A percentile compares a stretch with the other conserved stretches of the same genome.
These are phyloP conservation scores for Crotalus horridus DNA, from an alignment of 2,113 vertebrate species.

Conservation along the genomic window DNA sequence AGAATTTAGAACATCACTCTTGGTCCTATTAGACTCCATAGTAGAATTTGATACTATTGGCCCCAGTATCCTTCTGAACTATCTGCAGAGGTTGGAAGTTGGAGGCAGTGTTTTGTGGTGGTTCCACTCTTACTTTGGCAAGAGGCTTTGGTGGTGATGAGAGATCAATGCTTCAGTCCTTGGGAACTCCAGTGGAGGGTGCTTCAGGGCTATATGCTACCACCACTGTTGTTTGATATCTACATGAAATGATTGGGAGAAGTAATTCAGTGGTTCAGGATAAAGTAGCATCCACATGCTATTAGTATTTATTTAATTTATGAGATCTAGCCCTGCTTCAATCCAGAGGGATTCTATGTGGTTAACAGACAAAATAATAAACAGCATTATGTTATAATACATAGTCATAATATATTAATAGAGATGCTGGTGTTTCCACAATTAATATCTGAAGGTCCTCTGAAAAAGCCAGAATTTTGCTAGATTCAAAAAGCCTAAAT, in stretches of 20 bases:
- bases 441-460: neutral
- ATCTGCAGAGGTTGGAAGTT: neutral
- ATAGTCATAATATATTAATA: neutral
- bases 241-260: neutral
- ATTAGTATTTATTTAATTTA: neutral
- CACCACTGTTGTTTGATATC: neutral
- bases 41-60: neutral
- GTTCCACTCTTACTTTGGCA: neutral
- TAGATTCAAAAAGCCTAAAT: neutral
- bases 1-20: neutral
- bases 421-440: neutral
- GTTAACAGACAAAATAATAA: neutral
- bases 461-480: neutral
- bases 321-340: neutral
- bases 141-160: neutral
- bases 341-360: neutral
- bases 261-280: neutral
- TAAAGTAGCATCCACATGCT: neutral
- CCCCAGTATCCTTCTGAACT: neutral
- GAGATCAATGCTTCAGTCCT: neutral
- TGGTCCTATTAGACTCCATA: neutral
- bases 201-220: neutral
- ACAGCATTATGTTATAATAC: neutral
- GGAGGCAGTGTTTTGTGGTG: neutral
- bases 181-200: neutral